Evolutionary conservation across 2,113 vertebrate genomes (phyloP).

Genomic region (Physeter macrocephalus): DNA sequence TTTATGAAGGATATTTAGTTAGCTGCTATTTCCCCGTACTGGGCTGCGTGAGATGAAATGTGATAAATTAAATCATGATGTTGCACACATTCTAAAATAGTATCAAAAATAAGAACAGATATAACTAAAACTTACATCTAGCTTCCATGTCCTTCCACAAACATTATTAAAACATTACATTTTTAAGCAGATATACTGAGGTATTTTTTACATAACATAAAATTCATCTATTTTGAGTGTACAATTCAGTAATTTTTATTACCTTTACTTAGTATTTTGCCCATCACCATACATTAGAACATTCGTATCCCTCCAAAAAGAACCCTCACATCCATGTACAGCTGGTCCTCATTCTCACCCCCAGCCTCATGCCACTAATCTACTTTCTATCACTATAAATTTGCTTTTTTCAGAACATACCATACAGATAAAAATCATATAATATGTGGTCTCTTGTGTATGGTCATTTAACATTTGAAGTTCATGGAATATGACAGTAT

Average conservation of each 20-base stretch:
- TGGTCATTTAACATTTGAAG: background rate
- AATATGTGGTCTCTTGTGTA: background rate
- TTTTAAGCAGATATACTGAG: background rate
- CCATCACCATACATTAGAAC: background rate
- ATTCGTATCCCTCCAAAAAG: background rate
- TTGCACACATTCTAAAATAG: background rate
- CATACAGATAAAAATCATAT: background rate
- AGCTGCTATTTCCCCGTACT: background rate
- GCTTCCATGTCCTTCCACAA: background rate
- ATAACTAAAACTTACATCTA: background rate
- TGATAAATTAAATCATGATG: background rate
- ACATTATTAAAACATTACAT: background rate
- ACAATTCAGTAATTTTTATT: background rate
- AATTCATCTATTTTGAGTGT: background rate
- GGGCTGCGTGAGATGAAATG: background rate
- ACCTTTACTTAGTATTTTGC: background rate
- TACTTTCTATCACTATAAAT: background rate
- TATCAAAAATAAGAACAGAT: background rate
- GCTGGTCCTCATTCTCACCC: accelerated
- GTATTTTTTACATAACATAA: background rate
- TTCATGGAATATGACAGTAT: background rate
- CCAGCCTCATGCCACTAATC: background rate
- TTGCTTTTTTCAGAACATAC: background rate
- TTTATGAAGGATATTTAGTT: background rate
- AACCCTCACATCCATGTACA: background rate